These are phyloP conservation scores for Dendrocincla fuliginosa DNA, from an alignment of 2,797 vertebrate genomes.

Conservation along the genomic window DNA sequence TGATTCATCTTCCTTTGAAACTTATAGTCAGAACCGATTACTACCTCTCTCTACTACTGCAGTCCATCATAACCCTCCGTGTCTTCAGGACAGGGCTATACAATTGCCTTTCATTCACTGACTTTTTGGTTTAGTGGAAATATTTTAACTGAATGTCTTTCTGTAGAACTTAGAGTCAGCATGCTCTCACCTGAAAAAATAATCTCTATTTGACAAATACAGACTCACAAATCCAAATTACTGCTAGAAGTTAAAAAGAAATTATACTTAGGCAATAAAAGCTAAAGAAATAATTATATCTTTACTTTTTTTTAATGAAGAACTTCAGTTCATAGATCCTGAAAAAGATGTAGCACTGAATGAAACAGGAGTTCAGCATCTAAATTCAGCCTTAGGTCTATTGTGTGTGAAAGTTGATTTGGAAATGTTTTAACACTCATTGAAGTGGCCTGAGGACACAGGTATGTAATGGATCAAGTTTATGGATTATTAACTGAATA, in stretches of 20 bases:
- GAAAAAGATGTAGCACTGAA: background rate
- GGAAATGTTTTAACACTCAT: background rate
- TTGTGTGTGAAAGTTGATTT: background rate
- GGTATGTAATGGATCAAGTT: background rate
- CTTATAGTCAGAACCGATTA: background rate
- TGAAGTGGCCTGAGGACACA: background rate
- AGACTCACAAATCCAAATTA: background rate
- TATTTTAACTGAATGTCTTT: background rate
- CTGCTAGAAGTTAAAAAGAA: background rate
- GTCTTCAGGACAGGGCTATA: background rate
- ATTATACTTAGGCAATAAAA: background rate
- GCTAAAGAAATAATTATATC: background rate
- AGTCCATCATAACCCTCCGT: background rate
- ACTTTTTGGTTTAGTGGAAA: background rate
- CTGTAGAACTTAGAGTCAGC: background rate
- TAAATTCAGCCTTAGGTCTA: background rate
- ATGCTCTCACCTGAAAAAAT: background rate
- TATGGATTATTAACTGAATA: slow-evolving; percentile 42
- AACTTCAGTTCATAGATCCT: background rate
- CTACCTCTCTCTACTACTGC: background rate
- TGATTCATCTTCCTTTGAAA: background rate
- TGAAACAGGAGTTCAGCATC: background rate
- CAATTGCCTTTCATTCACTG: background rate
- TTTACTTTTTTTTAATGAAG: background rate
- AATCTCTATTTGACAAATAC: background rate